A percentile compares a stretch with the other conserved stretches of the same genome.
Evolutionary conservation across 2,113 vertebrate genomes (phyloP).

Genomic region (Eonycteris spelaea): DNA sequence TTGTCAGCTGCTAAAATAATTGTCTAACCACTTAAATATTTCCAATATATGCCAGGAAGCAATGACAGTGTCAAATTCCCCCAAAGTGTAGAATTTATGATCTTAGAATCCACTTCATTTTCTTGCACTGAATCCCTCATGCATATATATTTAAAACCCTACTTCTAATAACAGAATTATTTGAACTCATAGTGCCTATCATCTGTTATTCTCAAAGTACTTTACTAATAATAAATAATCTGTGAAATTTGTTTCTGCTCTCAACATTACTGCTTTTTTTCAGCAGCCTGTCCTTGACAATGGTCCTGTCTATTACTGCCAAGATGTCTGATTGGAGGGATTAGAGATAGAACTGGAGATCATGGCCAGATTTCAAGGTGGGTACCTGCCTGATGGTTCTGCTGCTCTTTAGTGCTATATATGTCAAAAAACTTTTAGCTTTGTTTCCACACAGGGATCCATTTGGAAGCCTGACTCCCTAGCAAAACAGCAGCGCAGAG

Average conservation of each 20-base stretch:
- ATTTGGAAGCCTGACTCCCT: neutral
- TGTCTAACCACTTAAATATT: conserved; percentile 46
- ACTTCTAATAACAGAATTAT: conserved; percentile 46
- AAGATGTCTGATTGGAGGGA: conserved; percentile 34
- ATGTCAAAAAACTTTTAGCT: neutral
- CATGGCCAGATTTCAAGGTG: neutral
- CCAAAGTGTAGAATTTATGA: conserved; percentile 38
- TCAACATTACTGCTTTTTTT: conserved; percentile 23
- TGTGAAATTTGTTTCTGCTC: conserved; percentile 37
- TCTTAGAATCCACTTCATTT: conserved; percentile 45
- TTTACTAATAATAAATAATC: conserved; percentile 50
- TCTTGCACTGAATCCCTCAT: neutral
- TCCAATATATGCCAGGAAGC: conserved; percentile 49
- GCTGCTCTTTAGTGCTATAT: neutral
- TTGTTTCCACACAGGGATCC: neutral
- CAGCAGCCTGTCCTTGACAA: neutral
- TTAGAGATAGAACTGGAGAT: neutral
- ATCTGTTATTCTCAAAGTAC: conserved; percentile 51
- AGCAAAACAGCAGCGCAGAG: neutral
- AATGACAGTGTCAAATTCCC: conserved; percentile 36
- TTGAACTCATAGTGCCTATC: conserved; percentile 31
- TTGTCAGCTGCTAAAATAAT: conserved; percentile 57
- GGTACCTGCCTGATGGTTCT: neutral
- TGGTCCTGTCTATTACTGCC: neutral
- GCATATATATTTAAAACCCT: conserved; percentile 43